Evolutionary conservation across 2,888 invertebrate genomes (phyloP), one percentile per base, ranked within the genome.

Genomic region (Cacoxenus indagator): DNA sequence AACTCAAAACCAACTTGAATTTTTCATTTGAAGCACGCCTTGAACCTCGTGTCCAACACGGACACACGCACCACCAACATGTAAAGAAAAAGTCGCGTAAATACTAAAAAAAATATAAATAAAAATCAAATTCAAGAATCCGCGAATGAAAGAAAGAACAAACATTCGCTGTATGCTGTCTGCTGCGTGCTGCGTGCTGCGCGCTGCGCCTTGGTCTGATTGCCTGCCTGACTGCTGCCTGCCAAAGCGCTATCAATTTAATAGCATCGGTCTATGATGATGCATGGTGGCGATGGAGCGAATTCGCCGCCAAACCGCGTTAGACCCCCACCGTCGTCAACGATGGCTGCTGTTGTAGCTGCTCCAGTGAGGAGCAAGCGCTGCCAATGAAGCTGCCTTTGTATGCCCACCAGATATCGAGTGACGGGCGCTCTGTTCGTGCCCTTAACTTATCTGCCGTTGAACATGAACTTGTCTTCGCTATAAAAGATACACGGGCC

Each of bases 191-290:
- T 43, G 45, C 45, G n/a, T n/a, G n/a, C n/a, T n/a, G n/a, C n/a
- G n/a, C n/a, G n/a, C n/a, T n/a, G n/a, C n/a, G n/a, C n/a, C n/a
- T n/a, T n/a, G n/a, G n/a, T n/a, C n/a, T n/a, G n/a, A n/a, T n/a
- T n/a, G n/a, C n/a, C n/a, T n/a, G n/a, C n/a, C 45, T 43, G 43
- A n/a, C n/a, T n/a, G n/a, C n/a, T n/a, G n/a, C 3, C 54, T 51
- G 64, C 64, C 64, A 29, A 37, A 55, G 48, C 75, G 85, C 84
- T 84, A 84, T 84, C 84, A 84, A 84, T 85, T 85, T 85, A 84
- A 85, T 85, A 85, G 85, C 85, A 85, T 84, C 84, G 83, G 84
- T 82, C 85, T 83, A 84, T 81, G 83, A 78, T 78, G 78, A 51
- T 51, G 51, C 51, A 51, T 51, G 51, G 22, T 51, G 51, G 19